A percentile compares a stretch with the other conserved stretches of the same genome.
These are phyloP conservation scores for Coremacera marginata DNA, from an alignment of 2,888 invertebrate species.

Conservation along the genomic window DNA sequence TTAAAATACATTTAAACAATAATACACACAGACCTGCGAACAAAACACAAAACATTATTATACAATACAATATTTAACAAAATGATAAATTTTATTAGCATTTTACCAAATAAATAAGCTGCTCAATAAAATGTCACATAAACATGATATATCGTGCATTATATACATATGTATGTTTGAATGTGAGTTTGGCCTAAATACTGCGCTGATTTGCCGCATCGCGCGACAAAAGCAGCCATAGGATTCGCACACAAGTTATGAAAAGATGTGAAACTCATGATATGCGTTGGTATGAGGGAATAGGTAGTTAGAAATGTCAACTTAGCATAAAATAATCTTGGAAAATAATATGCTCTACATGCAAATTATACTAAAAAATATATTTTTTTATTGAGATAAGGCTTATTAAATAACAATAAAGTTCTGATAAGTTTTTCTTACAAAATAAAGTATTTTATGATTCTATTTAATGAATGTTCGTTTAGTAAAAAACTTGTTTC, in stretches of 20 bases:
- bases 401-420: too few relatives aligned
- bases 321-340: too few relatives aligned
- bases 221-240: neutral
- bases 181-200: slow-evolving; percentile 16
- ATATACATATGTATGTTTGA: neutral
- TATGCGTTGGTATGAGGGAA: too few relatives aligned
- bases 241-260: neutral
- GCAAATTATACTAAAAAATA: too few relatives aligned
- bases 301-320: too few relatives aligned
- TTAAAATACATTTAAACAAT: neutral
- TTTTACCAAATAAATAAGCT: slow-evolving; percentile 23
- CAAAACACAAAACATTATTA: neutral
- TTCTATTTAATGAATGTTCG: too few relatives aligned
- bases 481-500: too few relatives aligned
- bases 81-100: slow-evolving; percentile 30
- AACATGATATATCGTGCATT: slow-evolving; percentile 11
- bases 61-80: slow-evolving; percentile 25
- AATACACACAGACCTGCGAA: neutral
- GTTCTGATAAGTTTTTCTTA: too few relatives aligned
- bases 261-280: neutral
- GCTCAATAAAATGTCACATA: slow-evolving; percentile 31
- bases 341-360: too few relatives aligned
- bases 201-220: slow-evolving; percentile 5
- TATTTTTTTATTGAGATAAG: too few relatives aligned
- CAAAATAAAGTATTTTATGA: too few relatives aligned